Base-by-base conservation (phyloP, 2,797 vertebrate genomes). In the Hemitrygon akajei region DNA sequence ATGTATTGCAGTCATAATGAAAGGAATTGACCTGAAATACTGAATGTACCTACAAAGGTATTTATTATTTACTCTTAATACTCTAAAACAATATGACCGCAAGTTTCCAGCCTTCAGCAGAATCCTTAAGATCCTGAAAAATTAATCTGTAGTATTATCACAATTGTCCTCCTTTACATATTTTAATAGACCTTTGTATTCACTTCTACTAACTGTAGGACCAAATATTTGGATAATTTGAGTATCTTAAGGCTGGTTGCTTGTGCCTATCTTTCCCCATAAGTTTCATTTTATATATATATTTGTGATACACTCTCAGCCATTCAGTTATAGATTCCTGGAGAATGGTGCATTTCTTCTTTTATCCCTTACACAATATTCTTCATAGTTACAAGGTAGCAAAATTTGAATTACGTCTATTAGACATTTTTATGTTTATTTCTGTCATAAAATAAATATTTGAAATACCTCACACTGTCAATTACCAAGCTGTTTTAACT, bases 181-280 rank as follows among this genome's bases (percentile, higher is more conserved):
- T 37, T 69, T 22, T 2, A 66, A 69, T 20, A 69, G 9, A 89
- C 60, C 18, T 34, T 30, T 66, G 16, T 22, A 20, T 89, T 87
- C 7, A 89, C 14, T 66, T 34, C n/a, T 7, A 63, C 86, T 18
- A 89, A 66, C 20, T 66, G 27, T 34, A 10, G 2, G 63, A 69
- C 18, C 58, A 22, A 69, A 89, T 37, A 66, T 66, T 66, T 20
- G 34, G 63, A 34, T n/a, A 66, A 1, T 89, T 69, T 66, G 86
- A 37, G n/a, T 37, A 89, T 89, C 66, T 89, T 89, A 89, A 69
- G 18, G 60, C n/a, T 89, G 86, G 86, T 69, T 89, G 63, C 27
- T 37, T 69, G 86, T 89, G 86, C 34, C 0, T 89, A 22, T 69
- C 16, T 89, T 69, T 63, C 37, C 16, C 63, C 71, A 73, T 73